Evolutionary conservation across 2,113 vertebrate genomes (phyloP), one percentile per base, ranked within the genome.

Genomic region (Neotragus pygmaeus): DNA sequence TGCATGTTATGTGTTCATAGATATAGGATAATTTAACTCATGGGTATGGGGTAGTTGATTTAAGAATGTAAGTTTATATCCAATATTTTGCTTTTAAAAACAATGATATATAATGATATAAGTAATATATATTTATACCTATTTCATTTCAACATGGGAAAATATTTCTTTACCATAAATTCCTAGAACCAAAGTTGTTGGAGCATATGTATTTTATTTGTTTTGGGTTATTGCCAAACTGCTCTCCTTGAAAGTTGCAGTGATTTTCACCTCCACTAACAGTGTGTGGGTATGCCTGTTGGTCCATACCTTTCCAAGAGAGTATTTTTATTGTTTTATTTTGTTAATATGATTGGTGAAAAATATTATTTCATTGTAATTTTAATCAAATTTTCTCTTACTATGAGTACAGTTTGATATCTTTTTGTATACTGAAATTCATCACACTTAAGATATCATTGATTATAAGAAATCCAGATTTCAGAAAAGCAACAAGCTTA

Each of bases 111-210:
- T 73, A 73, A 39, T 39, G 66, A 39, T 73, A 73, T 73, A 73
- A 62, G 88, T 96, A 75, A 57, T 90, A 73, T 62, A n/a, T 49
- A 78, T 77, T 60, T 33, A 5, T 83, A 88, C 3, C 23, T 83
- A 3, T 91, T 95, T 96, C n/a, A 96, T 94, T 89, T 89, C 78
- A 80, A 57, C 39, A 75, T 80, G 19, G 93, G 88, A 89, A 97
- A 91, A 91, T 93, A 91, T 91, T 95, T 97, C 30, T 94, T 96
- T 94, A 91, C 43, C 28, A 93, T 88, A 58, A 87, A 85, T 55
- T 80, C 28, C 49, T 96, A 87, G 49, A 80, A 91, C 55, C 60
- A 70, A n/a, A 57, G 57, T 84, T 87, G 2, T 57, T 87, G 49
- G 58, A 51, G 39, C 25, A 30, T 21, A n/a, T 70, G 11, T 55